Base-by-base conservation (phyloP, 2,113 vertebrate species). In the Thermophis baileyi region DNA sequence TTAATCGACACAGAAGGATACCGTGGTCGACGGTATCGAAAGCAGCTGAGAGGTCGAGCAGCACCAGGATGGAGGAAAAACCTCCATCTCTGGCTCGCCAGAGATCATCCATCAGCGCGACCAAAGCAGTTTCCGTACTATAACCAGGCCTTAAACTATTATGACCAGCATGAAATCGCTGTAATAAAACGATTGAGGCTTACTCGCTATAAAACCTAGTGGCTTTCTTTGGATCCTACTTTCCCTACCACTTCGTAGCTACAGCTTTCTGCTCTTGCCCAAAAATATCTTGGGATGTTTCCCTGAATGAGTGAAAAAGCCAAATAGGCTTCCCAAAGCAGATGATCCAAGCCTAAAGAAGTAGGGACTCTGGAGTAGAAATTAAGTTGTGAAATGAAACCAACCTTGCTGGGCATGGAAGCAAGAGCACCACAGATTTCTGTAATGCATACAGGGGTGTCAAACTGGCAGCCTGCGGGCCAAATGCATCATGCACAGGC, bases 151-250 rank as follows among this genome's bases (percentile, higher is more conserved):
- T n/a, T n/a, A n/a, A 98, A 93, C 93, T 96, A 96, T 51, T 55
- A 51, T 50, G 27, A 51, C 27, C 55, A 87, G 57, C 8, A 54
- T 94, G 94, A 96, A 91, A 86, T 97, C 96, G 96, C 95, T 97
- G 96, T 95, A 97, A 97, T 86, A 92, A 97, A 97, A 81, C 96
- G 95, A 94, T 94, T 96, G 94, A 92, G 92, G 92, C 95, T 97
- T 97, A 98, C 98, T 98, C 98, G 98, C 97, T 99, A 95, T 96
- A 98, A 98, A 97, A 99, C 98, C 98, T 98, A 98, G 95, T 98
- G 98, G 92, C 98, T 98, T 97, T 98, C 98, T 98, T 98, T 98
- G 95, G 98, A 98, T 96, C 35, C n/a, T 40, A 98, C 97, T 91
- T 98, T 98, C 97, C 98, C 97, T 97, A 98, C 96, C 90, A 98